Evolutionary conservation across 2,888 invertebrate genomes (phyloP).

Genomic region (Abrostola tripartita): DNA sequence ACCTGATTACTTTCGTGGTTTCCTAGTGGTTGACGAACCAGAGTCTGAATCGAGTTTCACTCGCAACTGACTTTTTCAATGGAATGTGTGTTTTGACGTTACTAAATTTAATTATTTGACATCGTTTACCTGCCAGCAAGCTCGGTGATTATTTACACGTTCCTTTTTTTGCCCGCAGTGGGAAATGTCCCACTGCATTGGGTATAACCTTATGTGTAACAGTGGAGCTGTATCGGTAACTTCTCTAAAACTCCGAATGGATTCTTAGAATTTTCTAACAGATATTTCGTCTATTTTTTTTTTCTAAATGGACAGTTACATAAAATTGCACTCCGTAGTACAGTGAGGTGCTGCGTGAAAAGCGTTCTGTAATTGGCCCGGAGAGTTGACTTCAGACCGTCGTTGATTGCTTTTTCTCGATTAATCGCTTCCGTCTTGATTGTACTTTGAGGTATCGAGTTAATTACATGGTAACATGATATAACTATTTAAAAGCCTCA

Average conservation of each 20-base stretch:
- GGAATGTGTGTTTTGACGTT: too few relatives aligned
- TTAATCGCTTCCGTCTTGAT: slow-evolving; percentile 51
- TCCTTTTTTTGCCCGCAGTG: too few relatives aligned
- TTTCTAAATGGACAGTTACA: slow-evolving; percentile 6
- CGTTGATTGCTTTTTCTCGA: slow-evolving; percentile 63
- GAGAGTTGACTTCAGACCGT: slow-evolving; percentile 50
- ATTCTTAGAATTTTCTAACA: too few relatives aligned
- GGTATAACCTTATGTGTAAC: too few relatives aligned
- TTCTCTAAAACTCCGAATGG: too few relatives aligned
- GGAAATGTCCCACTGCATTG: too few relatives aligned
- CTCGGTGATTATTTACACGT: not conserved
- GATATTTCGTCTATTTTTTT: not conserved
- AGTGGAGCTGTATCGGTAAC: too few relatives aligned
- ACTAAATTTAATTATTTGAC: too few relatives aligned
- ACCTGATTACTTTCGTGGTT: too few relatives aligned
- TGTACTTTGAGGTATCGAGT: slow-evolving; percentile 31
- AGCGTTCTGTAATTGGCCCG: slow-evolving; percentile 38
- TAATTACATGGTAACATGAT: slow-evolving; percentile 27
- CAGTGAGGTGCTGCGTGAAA: slow-evolving; percentile 33
- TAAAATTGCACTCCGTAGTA: slow-evolving; percentile 27
- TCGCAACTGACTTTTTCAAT: too few relatives aligned
- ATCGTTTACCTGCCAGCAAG: not conserved
- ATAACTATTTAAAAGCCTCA: not conserved
- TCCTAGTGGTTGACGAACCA: too few relatives aligned
- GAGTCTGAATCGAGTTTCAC: too few relatives aligned